Evolutionary conservation across 2,888 invertebrate genomes (phyloP).

Genomic region (Tenthredo livida): DNA sequence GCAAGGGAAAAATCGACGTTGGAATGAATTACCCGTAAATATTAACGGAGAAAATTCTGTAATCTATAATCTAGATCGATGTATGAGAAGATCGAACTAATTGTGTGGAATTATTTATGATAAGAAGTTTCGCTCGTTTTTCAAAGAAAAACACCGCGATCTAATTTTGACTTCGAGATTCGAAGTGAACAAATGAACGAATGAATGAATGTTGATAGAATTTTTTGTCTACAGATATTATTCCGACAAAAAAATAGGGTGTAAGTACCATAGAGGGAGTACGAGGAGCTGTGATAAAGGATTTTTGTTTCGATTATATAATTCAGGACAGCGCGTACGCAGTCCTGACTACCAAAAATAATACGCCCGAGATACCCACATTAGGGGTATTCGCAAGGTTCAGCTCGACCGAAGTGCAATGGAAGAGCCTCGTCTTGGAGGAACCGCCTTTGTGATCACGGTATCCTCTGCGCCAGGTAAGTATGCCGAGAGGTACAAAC

Average conservation of each 20-base stretch:
- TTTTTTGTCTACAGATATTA: neutral
- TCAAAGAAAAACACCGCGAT: neutral
- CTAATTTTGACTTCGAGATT: neutral
- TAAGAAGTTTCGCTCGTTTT: no score
- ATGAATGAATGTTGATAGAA: neutral
- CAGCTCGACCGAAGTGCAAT: slow-evolving; percentile 50
- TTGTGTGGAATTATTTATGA: no score
- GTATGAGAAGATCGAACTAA: no score
- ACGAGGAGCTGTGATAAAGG: neutral
- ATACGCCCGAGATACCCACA: slow-evolving; percentile 52
- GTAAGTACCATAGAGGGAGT: neutral
- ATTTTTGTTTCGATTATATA: neutral
- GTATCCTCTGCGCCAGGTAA: slow-evolving; percentile 53
- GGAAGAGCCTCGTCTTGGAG: slow-evolving; percentile 53
- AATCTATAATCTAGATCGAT: no score
- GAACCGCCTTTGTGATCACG: slow-evolving; percentile 51
- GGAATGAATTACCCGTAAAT: no score
- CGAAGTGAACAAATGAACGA: neutral
- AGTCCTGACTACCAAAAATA: slow-evolving; percentile 52
- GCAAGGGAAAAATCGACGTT: neutral
- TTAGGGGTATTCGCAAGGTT: slow-evolving; percentile 52
- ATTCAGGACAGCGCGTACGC: slow-evolving; percentile 50
- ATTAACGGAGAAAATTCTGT: no score
- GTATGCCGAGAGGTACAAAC: neutral
- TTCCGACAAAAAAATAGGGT: neutral